Conservation (phyloP, 2,797 vertebrate species). For the Tamandua tetradactyla region DNA sequence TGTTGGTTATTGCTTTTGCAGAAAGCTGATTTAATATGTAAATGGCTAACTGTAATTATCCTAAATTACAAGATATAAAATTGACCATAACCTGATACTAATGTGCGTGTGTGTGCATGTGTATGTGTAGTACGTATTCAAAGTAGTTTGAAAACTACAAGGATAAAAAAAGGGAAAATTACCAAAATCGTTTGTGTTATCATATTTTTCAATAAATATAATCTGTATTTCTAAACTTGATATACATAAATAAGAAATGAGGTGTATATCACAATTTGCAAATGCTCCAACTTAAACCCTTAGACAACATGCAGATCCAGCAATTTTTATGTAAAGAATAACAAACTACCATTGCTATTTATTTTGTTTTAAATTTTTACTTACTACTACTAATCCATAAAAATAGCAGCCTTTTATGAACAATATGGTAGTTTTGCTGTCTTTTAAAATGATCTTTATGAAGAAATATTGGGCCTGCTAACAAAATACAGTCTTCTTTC, state of each 20-base stretch:
- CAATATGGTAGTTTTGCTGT: background rate
- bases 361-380: conserved; percentile 30
- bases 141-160: background rate
- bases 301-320: background rate
- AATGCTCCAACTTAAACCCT: background rate
- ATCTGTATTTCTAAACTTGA: background rate
- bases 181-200: background rate
- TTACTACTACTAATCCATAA: conserved; percentile 28
- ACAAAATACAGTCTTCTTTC: background rate
- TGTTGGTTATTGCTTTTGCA: background rate
- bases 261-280: background rate
- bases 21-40: background rate
- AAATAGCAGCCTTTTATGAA: background rate
- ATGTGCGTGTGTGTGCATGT: background rate
- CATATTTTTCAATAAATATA: background rate
- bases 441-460: background rate
- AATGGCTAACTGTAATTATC: background rate
- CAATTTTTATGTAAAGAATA: conserved; percentile 14
- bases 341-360: background rate
- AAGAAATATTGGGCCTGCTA: background rate
- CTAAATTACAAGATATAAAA: background rate
- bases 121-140: background rate
- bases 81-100: background rate
- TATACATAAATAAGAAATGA: background rate
- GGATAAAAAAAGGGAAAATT: background rate